Conservation (phyloP, 2,888 invertebrate genomes). For the Scaptomyza caliginosa region DNA sequence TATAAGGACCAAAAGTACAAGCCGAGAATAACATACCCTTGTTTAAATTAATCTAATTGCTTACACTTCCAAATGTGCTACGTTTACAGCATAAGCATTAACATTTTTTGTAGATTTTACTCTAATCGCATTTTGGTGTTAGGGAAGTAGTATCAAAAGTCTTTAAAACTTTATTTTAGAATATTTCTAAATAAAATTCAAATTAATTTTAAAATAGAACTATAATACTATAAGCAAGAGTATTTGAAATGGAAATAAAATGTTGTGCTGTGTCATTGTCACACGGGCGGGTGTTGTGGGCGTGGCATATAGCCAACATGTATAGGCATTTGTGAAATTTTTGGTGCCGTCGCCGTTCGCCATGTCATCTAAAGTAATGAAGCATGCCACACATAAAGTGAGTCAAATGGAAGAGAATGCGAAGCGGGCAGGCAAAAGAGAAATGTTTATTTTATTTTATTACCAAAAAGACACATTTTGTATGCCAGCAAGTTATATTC, state of each 20-base stretch:
- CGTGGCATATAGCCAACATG: constrained; percentile 31
- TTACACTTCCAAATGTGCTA: too few relatives aligned
- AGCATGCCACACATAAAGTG: constrained; percentile 38
- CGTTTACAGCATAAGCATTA: too few relatives aligned
- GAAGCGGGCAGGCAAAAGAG: constrained; percentile 1
- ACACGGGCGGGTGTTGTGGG: constrained; percentile 47
- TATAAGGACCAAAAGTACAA: constrained; percentile 13
- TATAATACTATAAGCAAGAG: too few relatives aligned
- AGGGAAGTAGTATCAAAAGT: too few relatives aligned
- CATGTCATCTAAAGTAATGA: constrained; percentile 78
- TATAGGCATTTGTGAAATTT: constrained; percentile 22
- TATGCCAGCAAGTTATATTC: constrained; percentile 43
- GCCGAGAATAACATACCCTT: not conserved
- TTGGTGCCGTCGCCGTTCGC: constrained; percentile 47
- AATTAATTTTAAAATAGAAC: too few relatives aligned
- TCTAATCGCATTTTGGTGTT: too few relatives aligned
- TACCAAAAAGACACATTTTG: constrained; percentile 52
- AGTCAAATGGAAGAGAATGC: not conserved
- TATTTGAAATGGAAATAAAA: constrained; percentile 47
- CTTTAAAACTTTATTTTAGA: too few relatives aligned
- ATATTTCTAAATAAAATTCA: too few relatives aligned
- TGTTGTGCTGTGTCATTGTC: constrained; percentile 75
- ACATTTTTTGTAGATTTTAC: too few relatives aligned
- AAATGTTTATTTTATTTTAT: constrained; percentile 48
- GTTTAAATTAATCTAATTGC: not conserved